A percentile compares a stretch with the other conserved stretches of the same genome.
These are phyloP conservation scores for Gallinago stenura DNA, from an alignment of 2,797 vertebrate species.

Conservation along the genomic window DNA sequence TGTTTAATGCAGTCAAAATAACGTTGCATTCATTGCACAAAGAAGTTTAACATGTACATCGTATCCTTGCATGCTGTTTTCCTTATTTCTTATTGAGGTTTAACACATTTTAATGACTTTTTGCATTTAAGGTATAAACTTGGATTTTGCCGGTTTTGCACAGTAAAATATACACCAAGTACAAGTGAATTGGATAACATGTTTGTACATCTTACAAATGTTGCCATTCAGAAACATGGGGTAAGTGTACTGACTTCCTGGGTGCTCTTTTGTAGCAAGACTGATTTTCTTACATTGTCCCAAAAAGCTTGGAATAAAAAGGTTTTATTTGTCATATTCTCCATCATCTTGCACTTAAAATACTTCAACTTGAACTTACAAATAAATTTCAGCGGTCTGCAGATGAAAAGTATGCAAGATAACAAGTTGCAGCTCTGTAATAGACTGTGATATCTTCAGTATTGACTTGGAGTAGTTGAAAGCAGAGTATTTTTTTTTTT, in stretches of 20 bases:
- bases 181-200: constrained; percentile 98
- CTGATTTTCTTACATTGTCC: not conserved
- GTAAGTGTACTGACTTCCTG: constrained; percentile 77
- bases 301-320: not conserved
- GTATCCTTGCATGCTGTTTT: not conserved
- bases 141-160: constrained; percentile 98
- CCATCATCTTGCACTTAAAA: not conserved
- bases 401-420: not conserved
- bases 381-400: not conserved
- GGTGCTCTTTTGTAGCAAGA: not conserved
- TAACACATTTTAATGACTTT: not conserved
- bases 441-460: not conserved
- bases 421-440: not conserved
- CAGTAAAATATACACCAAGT: constrained; percentile 96
- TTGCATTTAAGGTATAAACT: constrained; percentile 90
- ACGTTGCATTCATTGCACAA: not conserved
- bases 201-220: constrained; percentile 98
- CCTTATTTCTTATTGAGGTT: not conserved
- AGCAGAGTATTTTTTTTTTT: not conserved
- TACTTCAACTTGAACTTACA: not conserved
- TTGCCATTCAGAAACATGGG: constrained; percentile 98
- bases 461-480: not conserved
- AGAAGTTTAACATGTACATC: not conserved
- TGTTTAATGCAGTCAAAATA: not conserved
- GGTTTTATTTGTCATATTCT: not conserved